These are phyloP conservation scores for Callithrix jacchus DNA, from an alignment of 2,113 vertebrate species.

Conservation along the genomic window DNA sequence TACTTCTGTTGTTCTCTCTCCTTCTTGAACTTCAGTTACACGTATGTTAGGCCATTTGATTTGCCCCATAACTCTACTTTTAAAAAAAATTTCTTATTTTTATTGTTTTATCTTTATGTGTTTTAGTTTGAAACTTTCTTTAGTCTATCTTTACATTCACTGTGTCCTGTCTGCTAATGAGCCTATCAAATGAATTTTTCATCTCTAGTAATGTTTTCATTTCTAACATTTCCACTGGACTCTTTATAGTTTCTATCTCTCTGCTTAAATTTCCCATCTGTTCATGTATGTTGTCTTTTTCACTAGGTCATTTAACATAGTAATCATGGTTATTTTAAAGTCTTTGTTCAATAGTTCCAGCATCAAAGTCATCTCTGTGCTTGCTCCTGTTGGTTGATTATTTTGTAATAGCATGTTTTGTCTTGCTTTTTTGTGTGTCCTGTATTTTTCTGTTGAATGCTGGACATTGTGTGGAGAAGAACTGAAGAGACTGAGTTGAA, in stretches of 20 bases:
- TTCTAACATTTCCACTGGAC: neutral
- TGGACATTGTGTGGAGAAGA: neutral
- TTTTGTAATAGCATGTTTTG: neutral
- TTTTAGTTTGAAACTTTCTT: neutral
- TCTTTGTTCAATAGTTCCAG: neutral
- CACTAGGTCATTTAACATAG: neutral
- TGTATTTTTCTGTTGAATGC: neutral
- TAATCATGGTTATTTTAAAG: neutral
- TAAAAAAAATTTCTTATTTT: neutral
- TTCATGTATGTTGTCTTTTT: neutral
- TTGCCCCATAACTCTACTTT: neutral
- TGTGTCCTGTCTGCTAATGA: neutral
- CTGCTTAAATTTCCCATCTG: neutral
- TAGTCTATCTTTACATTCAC: neutral
- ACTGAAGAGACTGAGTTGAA: neutral
- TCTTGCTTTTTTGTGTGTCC: neutral
- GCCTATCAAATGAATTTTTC: neutral
- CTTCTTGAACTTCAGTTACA: neutral
- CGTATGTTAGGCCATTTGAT: neutral
- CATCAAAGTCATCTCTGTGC: neutral
- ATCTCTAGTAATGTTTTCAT: neutral
- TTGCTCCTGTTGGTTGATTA: neutral
- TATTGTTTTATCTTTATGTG: neutral
- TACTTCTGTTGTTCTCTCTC: neutral
- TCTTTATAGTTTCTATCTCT: neutral